Conservation (phyloP, 2,888 invertebrate genomes). For the Sylvicola cinctus region DNA sequence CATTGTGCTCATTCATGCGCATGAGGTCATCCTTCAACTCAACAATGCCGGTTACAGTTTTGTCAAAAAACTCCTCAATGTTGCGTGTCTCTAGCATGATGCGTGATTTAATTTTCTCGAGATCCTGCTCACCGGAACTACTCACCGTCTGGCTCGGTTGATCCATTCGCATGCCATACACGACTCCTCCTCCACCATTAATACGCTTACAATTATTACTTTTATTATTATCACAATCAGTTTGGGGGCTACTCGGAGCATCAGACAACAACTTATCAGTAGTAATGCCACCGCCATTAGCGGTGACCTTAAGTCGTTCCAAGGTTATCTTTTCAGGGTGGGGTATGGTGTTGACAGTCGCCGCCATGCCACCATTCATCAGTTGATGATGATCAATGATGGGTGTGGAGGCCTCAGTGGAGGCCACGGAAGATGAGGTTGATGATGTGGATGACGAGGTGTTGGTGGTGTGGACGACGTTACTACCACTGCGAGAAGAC, state of each 20-base stretch:
- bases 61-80: slow-evolving; percentile 27
- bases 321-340: too few species aligned
- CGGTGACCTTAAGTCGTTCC: too few species aligned
- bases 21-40: slow-evolving; percentile 25
- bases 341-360: too few species aligned
- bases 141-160: neutral
- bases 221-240: slow-evolving; percentile 3
- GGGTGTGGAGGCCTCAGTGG: neutral
- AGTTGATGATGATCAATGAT: too few species aligned
- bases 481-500: slow-evolving; percentile 6
- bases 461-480: neutral
- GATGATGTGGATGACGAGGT: too few species aligned
- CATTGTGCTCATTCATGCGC: slow-evolving; percentile 16
- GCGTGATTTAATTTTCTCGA: slow-evolving; percentile 23
- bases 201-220: neutral
- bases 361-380: too few species aligned
- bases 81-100: slow-evolving; percentile 24
- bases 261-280: too few species aligned
- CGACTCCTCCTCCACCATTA: neutral
- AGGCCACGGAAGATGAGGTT: too few species aligned
- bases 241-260: too few species aligned
- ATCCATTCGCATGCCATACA: neutral
- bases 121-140: too few species aligned
- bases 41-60: slow-evolving; percentile 26
- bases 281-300: neutral